Percentiles rank a stretch among this genome's conserved stretches.
Conservation (phyloP, 1,140 invertebrate species). For the Drosophila chauvacae region DNA sequence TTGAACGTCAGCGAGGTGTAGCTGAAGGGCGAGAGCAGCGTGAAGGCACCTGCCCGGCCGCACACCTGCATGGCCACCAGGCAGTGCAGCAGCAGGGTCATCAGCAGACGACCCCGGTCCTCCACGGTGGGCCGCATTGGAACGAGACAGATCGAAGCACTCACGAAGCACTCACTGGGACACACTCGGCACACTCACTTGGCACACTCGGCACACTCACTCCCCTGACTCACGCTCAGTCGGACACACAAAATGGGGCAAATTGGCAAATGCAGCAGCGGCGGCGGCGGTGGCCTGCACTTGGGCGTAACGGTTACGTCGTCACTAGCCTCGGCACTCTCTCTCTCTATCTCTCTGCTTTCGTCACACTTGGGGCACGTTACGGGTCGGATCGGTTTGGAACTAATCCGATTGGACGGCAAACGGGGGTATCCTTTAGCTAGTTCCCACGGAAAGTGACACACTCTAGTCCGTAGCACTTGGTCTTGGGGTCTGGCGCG, state of each 20-base stretch:
- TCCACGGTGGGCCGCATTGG: constrained; percentile 50
- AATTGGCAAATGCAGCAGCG: constrained; percentile 71
- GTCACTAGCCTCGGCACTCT: constrained; percentile 33
- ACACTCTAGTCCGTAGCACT: constrained; percentile 11
- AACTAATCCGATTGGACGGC: neutral
- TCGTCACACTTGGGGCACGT: constrained; percentile 25
- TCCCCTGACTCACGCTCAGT: constrained; percentile 36
- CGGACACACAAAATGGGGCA: constrained; percentile 43
- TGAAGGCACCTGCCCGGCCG: constrained; percentile 71
- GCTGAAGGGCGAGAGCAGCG: constrained; percentile 80
- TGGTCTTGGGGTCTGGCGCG: neutral
- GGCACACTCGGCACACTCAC: constrained; percentile 27
- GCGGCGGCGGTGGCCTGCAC: constrained; percentile 58
- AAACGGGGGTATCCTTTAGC: constrained; percentile 19
- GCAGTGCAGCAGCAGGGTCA: constrained; percentile 66
- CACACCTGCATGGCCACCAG: constrained; percentile 62
- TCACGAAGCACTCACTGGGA: constrained; percentile 8
- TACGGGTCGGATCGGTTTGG: constrained; percentile 10
- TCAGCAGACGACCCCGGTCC: constrained; percentile 43
- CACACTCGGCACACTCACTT: constrained; percentile 43
- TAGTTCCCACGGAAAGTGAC: constrained; percentile 23
- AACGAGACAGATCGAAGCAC: constrained; percentile 9
- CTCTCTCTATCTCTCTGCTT: constrained; percentile 32
- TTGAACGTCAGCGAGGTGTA: constrained; percentile 80
- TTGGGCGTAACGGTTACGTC: constrained; percentile 79